Conservation (phyloP, 1,140 invertebrate species). For the Branchinecta lindahli region DNA sequence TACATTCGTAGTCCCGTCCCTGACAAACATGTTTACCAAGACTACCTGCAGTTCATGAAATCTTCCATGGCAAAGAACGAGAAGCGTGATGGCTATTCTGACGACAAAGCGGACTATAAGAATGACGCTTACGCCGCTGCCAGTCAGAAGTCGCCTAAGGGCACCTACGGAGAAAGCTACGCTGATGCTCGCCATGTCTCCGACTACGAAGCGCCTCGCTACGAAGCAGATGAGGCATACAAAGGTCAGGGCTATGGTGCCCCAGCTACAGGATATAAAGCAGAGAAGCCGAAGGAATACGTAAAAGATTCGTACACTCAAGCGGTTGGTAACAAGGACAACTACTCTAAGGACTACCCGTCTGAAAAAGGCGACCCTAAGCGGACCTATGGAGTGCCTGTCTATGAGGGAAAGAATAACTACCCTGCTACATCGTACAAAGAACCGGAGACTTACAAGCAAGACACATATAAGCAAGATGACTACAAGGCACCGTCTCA, state of each 20-base stretch:
- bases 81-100: background rate
- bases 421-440: slow-evolving; percentile 10
- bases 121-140: background rate
- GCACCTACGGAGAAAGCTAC: background rate
- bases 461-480: background rate
- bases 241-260: too few species aligned
- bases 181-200: background rate
- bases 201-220: background rate
- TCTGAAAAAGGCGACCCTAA: too few species aligned
- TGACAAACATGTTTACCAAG: slow-evolving; percentile 19
- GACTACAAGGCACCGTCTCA: too few species aligned
- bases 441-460: background rate
- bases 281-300: too few species aligned
- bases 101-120: background rate
- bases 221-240: too few species aligned
- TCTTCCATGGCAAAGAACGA: slow-evolving; percentile 10
- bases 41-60: slow-evolving; percentile 20
- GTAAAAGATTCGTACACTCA: too few species aligned
- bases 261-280: too few species aligned
- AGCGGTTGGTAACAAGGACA: too few species aligned
- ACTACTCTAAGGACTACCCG: too few species aligned
- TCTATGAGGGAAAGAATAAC: slow-evolving; percentile 8
- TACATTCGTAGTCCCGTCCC: slow-evolving; percentile 20
- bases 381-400: slow-evolving; percentile 8
- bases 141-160: background rate